Conservation (phyloP, 2,797 vertebrate genomes). For the Taenioides sp. region DNA sequence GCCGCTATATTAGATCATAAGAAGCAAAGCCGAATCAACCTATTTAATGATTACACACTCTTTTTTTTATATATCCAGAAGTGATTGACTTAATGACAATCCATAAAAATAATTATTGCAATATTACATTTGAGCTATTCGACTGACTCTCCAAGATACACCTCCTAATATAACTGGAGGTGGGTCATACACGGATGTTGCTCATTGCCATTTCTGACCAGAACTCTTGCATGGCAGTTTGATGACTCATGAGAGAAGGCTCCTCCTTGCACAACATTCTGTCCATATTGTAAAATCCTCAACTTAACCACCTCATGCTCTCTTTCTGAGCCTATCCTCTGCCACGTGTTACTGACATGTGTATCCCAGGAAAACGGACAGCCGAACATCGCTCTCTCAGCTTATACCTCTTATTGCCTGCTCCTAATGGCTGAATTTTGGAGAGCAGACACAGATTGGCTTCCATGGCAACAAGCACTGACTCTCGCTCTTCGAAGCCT, state of each 20-base stretch:
- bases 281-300: neutral
- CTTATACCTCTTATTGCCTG: conserved; percentile 31
- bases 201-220: no score
- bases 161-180: neutral
- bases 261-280: neutral
- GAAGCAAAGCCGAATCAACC: no score
- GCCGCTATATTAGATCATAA: no score
- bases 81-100: no score
- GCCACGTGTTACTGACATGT: neutral
- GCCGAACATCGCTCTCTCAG: conserved; percentile 2
- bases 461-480: conserved; percentile 52
- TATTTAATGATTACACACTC: no score
- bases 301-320: neutral
- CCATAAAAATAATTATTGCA: no score
- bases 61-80: no score
- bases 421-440: conserved; percentile 35
- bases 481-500: conserved; percentile 16
- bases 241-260: neutral
- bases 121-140: no score
- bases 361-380: conserved; percentile 3
- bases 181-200: neutral
- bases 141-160: no score
- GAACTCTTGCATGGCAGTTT: neutral
- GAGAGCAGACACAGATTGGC: conserved; percentile 30
- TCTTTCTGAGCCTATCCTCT: neutral